A percentile compares a stretch with the other conserved stretches of the same genome.
Conservation (phyloP, 2,113 vertebrate genomes). For the Daboia siamensis region DNA sequence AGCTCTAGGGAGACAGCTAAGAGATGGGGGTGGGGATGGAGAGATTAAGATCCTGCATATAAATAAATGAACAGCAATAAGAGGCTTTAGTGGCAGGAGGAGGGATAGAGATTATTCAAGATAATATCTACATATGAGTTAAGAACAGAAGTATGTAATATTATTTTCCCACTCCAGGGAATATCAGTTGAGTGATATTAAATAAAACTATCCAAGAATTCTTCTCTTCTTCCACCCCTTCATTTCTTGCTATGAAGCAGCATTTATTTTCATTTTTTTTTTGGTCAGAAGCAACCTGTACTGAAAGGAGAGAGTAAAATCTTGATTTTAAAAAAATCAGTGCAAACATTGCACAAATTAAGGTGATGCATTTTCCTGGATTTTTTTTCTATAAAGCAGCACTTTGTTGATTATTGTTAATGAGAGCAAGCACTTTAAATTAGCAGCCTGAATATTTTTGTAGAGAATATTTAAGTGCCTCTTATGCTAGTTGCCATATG, state of each 20-base stretch:
- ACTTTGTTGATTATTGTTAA: not conserved
- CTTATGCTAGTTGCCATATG: not conserved
- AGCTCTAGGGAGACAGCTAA: not conserved
- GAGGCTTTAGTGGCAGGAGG: not conserved
- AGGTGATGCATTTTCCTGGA: not conserved
- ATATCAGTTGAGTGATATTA: not conserved
- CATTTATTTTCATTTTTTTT: not conserved
- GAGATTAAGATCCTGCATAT: not conserved
- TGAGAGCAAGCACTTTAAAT: not conserved
- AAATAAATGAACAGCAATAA: slow-evolving; percentile 2
- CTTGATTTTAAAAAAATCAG: not conserved
- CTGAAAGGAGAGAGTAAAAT: not conserved
- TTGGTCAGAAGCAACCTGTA: not conserved
- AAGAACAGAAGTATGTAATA: not conserved
- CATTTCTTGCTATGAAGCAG: not conserved
- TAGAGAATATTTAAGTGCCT: not conserved
- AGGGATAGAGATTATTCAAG: not conserved
- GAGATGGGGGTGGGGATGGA: not conserved
- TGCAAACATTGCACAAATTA: not conserved
- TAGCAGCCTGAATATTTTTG: not conserved
- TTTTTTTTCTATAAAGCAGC: not conserved
- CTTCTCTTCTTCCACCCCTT: not conserved
- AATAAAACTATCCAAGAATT: not conserved
- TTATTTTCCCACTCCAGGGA: not conserved
- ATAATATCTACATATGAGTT: not conserved